These are phyloP conservation scores for Dasypogon diadema DNA, from an alignment of 2,888 invertebrate species.

Conservation along the genomic window DNA sequence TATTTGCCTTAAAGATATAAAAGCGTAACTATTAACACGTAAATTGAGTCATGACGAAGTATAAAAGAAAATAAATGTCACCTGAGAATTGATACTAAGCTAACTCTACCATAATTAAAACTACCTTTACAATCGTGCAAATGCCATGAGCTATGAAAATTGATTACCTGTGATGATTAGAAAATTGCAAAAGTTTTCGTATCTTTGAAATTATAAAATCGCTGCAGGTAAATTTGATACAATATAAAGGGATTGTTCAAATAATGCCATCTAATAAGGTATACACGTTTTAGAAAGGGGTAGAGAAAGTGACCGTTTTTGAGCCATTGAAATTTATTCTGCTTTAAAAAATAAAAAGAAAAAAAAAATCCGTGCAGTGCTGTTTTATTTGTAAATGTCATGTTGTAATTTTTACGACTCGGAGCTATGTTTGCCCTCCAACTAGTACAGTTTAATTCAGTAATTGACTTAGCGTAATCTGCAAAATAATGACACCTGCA, in stretches of 20 bases:
- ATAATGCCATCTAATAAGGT: not conserved
- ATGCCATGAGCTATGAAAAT: conserved; percentile 7
- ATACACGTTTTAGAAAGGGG: not conserved
- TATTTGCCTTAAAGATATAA: too few relatives aligned
- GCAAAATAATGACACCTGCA: not conserved
- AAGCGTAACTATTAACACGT: too few relatives aligned
- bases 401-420: conserved; percentile 4
- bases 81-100: not conserved
- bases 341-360: too few relatives aligned
- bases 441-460: conserved; percentile 6
- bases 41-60: too few relatives aligned
- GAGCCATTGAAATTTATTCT: not conserved
- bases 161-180: conserved; percentile 8
- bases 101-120: not conserved
- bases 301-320: conserved; percentile 23
- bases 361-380: too few relatives aligned
- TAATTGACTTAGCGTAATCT: conserved; percentile 30
- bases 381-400: conserved; percentile 4
- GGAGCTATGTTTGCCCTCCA: conserved; percentile 3
- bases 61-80: not conserved
- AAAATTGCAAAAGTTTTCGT: not conserved
- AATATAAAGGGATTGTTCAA: not conserved
- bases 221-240: not conserved
- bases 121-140: not conserved
- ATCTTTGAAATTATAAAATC: conserved; percentile 5